Evolutionary conservation across 2,888 invertebrate genomes (phyloP).

Genomic region (Desoria tigrina): DNA sequence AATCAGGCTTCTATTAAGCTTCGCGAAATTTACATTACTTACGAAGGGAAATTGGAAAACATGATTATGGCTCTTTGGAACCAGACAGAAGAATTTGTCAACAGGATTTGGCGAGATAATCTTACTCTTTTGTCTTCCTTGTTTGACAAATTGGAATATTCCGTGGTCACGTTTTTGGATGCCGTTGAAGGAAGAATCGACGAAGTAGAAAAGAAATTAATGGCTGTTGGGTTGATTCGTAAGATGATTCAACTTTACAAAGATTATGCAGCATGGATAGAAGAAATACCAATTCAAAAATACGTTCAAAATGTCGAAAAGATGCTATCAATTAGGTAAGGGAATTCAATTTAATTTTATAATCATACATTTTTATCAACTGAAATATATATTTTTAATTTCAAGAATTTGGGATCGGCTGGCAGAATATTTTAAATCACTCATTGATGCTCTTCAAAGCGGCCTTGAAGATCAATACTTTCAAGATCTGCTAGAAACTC

Average conservation of each 20-base stretch:
- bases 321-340: constrained; percentile 49
- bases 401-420: constrained; percentile 49
- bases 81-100: constrained; percentile 30
- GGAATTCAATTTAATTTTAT: too few relatives aligned
- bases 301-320: constrained; percentile 48
- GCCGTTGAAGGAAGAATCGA: constrained; percentile 48
- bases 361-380: too few relatives aligned
- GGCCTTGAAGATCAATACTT: constrained; percentile 49
- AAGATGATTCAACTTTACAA: constrained; percentile 48
- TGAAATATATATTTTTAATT: too few relatives aligned
- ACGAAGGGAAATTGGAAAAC: constrained; percentile 43
- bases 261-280: constrained; percentile 54
- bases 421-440: constrained; percentile 51
- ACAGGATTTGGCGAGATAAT: constrained; percentile 38
- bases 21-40: constrained; percentile 4
- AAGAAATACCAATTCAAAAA: constrained; percentile 55
- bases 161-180: constrained; percentile 40
- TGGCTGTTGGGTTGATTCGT: constrained; percentile 47
- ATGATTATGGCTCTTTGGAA: constrained; percentile 44
- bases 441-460: constrained; percentile 48
- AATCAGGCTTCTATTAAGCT: not conserved
- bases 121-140: constrained; percentile 23
- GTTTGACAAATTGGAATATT: constrained; percentile 32
- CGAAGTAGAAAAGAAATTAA: constrained; percentile 44
- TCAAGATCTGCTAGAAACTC: constrained; percentile 51